phyloP scores from a whole-genome alignment of 2,888 invertebrate species.

The Pristionchus japonicus region DNA sequence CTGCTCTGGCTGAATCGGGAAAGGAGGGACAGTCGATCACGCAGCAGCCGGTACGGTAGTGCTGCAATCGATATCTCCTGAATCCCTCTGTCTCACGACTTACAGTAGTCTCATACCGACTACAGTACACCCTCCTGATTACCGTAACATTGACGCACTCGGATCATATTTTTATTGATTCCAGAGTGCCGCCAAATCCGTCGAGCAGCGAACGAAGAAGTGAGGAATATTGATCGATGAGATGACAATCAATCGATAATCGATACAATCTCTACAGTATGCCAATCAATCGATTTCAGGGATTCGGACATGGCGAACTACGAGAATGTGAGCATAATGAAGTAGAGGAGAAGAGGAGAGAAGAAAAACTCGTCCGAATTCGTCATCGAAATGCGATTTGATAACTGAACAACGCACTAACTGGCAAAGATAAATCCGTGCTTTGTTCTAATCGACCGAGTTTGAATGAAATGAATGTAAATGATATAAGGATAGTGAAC shows the following conservation, averaged over 20 bases:
- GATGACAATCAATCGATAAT: not conserved
- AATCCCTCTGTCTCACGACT: not conserved
- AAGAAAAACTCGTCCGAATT: not conserved
- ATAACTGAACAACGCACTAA: not conserved
- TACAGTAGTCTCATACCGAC: not conserved
- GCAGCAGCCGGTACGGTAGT: not conserved
- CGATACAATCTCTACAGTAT: not conserved
- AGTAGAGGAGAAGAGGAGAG: not conserved
- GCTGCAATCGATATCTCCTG: not conserved
- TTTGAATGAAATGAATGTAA: too few species aligned
- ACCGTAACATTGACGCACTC: too few species aligned
- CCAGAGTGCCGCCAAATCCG: not conserved
- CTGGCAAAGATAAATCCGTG: not conserved
- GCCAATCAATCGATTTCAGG: not conserved
- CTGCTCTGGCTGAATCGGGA: not conserved
- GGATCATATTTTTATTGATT: not conserved
- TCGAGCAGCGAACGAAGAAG: not conserved
- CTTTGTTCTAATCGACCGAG: too few species aligned
- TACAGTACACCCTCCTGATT: not conserved
- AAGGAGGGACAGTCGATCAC: not conserved
- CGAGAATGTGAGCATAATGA: not conserved
- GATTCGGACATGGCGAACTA: not conserved
- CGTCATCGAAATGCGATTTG: not conserved
- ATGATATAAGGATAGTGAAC: too few species aligned
- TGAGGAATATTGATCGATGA: not conserved